phyloP scores from a whole-genome alignment of 2,888 invertebrate species.

The Phengaris arion region DNA sequence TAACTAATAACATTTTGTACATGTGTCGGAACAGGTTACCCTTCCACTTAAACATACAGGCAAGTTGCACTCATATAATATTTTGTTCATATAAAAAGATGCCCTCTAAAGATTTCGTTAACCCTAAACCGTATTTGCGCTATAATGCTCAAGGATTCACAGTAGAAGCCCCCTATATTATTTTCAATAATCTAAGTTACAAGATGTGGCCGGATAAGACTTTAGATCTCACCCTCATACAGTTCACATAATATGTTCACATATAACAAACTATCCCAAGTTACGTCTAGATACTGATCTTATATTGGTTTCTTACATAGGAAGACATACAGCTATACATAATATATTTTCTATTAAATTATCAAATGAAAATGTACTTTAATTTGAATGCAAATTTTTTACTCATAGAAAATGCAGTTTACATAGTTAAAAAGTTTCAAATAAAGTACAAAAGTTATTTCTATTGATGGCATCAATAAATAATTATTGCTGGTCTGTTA shows the following conservation, averaged over 20 bases:
- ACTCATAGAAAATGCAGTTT: conserved; percentile 5
- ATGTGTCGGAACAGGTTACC: conserved; percentile 27
- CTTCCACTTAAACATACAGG: conserved; percentile 20
- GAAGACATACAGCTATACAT: conserved; percentile 75
- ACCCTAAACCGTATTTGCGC: conserved; percentile 53
- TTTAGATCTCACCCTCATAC: conserved; percentile 60
- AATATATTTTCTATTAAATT: conserved; percentile 48
- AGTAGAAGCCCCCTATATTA: conserved; percentile 60
- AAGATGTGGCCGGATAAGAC: conserved; percentile 68
- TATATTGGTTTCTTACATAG: conserved; percentile 70
- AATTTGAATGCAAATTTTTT: background rate
- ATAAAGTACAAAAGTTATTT: background rate
- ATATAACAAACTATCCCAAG: conserved; percentile 50
- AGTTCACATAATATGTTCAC: conserved; percentile 54
- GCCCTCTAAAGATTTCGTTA: conserved; percentile 55
- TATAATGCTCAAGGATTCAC: conserved; percentile 50
- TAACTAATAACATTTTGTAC: conserved; percentile 28
- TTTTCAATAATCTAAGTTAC: conserved; percentile 59
- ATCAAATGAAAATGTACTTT: conserved; percentile 45
- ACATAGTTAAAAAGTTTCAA: background rate
- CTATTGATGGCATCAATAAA: conserved; percentile 3
- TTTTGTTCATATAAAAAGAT: conserved; percentile 61
- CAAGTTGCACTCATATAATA: conserved; percentile 41
- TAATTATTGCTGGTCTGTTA: background rate
- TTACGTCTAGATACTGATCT: conserved; percentile 56